Evolutionary conservation across 2,113 vertebrate species (phyloP).

Genomic region (Muntiacus reevesi): DNA sequence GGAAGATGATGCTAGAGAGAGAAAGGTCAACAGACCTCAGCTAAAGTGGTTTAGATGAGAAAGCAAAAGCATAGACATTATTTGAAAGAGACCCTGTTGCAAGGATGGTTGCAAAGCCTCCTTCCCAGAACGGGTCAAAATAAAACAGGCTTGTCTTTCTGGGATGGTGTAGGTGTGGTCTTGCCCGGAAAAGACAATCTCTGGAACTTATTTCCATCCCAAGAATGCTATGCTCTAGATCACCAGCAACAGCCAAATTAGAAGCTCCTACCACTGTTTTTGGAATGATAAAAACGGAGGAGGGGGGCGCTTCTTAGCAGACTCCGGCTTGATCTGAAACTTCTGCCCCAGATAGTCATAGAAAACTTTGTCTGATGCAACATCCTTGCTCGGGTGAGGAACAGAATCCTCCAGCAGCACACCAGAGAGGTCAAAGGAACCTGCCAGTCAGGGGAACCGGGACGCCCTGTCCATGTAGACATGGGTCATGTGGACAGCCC

Average conservation of each 20-base stretch:
- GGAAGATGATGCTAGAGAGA: background rate
- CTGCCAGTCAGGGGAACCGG: background rate
- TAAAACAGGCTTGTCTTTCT: background rate
- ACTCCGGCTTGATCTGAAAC: background rate
- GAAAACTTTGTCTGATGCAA: background rate
- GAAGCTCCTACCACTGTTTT: background rate
- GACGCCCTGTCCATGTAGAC: background rate
- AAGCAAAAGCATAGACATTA: background rate
- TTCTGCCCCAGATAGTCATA: background rate
- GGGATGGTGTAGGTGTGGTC: slow-evolving; percentile 17
- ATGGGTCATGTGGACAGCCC: background rate
- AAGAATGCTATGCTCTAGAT: background rate
- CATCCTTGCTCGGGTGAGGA: background rate
- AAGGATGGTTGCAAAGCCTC: background rate
- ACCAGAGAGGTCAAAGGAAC: background rate
- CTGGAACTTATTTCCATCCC: slow-evolving; percentile 34
- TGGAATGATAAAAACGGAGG: background rate
- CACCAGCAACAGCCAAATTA: background rate
- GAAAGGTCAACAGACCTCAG: background rate
- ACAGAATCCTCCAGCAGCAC: background rate
- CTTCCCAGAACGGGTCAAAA: background rate
- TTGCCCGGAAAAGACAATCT: slow-evolving; percentile 15
- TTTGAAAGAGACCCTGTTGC: background rate
- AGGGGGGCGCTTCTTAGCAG: background rate
- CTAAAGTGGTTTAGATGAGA: background rate